Evolutionary conservation across 2,888 invertebrate species (phyloP), one percentile per base, ranked within the genome.

Genomic region (Orchestes rusci): DNA sequence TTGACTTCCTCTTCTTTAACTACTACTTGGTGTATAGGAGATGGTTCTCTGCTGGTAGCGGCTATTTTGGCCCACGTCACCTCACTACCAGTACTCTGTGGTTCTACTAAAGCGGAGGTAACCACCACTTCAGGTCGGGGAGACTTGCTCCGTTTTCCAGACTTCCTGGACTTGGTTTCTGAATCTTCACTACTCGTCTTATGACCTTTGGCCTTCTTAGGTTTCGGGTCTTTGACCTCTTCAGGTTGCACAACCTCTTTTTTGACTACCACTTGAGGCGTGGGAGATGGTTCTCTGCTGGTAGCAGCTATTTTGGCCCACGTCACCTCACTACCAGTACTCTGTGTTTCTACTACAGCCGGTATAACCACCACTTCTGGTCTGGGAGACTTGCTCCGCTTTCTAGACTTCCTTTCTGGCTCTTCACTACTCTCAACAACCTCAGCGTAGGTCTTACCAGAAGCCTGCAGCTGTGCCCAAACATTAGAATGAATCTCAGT

Each of bases 381-480:
- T 45, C 31, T 47, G 5, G 52, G 42, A 2, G 53, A 54, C 30
- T 49, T 52, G 23, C 42, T 35, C 28, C 53, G 42, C 31, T 50
- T 53, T 39, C 51, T 53, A 12, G 56, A 56, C 43, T 55, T 57
- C 18, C 55, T 43, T 16, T 40, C 19, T 12, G 23, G 23, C 18
- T 15, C 16, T 16, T 13, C 8, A 12, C 12, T n/a, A 16, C 1
- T 4, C 8, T 34, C 34, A 4, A 83, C 70, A 23, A 83, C 75
- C 65, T 80, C 78, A 15, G 84, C 84, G 58, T 84, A 84, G 0
- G 83, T 80, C 65, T 81, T 83, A 1, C 79, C 80, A 29, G 72
- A 69, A 36, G 69, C 57, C 49, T 58, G 63, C 27, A 70, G 53
- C 57, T 69, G 70, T n/a, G 64, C 60, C 76, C 76, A 77, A 16